A percentile compares a stretch with the other conserved stretches of the same genome.
Conservation (phyloP, 2,113 vertebrate genomes). For the Chionis minor region DNA sequence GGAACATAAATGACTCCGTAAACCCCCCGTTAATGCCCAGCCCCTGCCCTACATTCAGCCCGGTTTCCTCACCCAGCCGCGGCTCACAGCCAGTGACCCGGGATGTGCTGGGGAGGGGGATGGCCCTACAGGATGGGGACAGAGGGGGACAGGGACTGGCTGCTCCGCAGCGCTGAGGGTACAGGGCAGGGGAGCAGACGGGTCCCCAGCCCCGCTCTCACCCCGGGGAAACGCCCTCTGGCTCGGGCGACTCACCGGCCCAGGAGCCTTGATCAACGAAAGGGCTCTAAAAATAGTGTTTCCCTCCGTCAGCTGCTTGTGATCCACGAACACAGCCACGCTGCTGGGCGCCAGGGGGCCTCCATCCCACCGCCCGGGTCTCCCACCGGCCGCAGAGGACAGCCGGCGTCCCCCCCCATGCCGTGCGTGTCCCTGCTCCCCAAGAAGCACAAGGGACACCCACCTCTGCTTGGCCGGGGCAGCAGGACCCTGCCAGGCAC, state of each 20-base stretch:
- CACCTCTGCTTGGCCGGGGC: accelerated
- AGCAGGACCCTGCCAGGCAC: not conserved
- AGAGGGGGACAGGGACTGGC: not conserved
- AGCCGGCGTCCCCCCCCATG: not conserved
- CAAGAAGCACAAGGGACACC: not conserved
- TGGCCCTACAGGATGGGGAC: not conserved
- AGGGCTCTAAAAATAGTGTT: not conserved
- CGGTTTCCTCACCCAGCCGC: not conserved
- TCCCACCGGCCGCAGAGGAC: not conserved
- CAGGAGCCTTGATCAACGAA: not conserved
- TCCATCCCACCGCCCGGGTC: too few relatives aligned
- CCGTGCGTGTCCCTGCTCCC: accelerated
- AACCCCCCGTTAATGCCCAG: not conserved
- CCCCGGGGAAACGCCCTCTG: not conserved
- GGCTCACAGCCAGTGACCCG: accelerated
- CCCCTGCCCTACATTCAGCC: not conserved
- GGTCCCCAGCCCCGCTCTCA: not conserved
- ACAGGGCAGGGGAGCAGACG: accelerated
- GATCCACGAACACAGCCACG: not conserved
- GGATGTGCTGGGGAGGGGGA: not conserved
- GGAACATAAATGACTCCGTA: not conserved
- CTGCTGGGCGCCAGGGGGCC: not conserved
- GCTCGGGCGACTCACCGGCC: accelerated
- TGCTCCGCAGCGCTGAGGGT: accelerated
- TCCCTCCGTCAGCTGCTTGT: not conserved